Percentiles rank a stretch among this genome's conserved stretches.
phyloP scores from a whole-genome alignment of 2,797 vertebrate species.

The Siniperca scherzeri region DNA sequence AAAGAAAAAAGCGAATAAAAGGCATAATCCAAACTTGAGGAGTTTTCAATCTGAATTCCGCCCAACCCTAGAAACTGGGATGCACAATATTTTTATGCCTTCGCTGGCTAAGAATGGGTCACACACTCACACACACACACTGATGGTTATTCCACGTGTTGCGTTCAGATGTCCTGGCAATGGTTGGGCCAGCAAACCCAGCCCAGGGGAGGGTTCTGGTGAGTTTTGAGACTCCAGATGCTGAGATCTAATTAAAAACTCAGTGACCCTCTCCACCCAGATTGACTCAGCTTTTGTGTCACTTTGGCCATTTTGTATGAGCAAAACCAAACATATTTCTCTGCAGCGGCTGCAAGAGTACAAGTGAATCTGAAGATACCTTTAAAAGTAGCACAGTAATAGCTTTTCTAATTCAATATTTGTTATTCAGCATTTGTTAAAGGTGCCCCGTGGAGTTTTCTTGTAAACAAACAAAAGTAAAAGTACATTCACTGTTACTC shows the following conservation, averaged over 20 bases:
- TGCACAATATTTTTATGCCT: constrained; percentile 47
- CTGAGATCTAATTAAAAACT: constrained; percentile 71
- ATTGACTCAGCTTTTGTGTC: constrained; percentile 52
- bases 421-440: constrained; percentile 5
- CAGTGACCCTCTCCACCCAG: constrained; percentile 66
- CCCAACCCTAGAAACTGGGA: constrained; percentile 40
- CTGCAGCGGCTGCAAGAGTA: background rate
- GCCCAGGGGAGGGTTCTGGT: constrained; percentile 70
- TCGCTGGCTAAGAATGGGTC: constrained; percentile 48
- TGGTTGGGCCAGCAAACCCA: constrained; percentile 47
- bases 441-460: background rate
- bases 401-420: constrained; percentile 16
- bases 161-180: constrained; percentile 76
- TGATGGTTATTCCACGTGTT: constrained; percentile 80
- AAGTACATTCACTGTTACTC: background rate
- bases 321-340: constrained; percentile 37
- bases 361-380: constrained; percentile 5
- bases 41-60: constrained; percentile 32
- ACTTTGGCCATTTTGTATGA: constrained; percentile 35
- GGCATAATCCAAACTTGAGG: constrained; percentile 9
- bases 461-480: constrained; percentile 1
- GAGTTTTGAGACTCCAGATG: constrained; percentile 74
- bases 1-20: constrained; percentile 44
- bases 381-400: constrained; percentile 3
- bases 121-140: constrained; percentile 32